These are phyloP conservation scores for Zaprionus tsacasi DNA, from an alignment of 1,140 invertebrate genomes.

Conservation along the genomic window DNA sequence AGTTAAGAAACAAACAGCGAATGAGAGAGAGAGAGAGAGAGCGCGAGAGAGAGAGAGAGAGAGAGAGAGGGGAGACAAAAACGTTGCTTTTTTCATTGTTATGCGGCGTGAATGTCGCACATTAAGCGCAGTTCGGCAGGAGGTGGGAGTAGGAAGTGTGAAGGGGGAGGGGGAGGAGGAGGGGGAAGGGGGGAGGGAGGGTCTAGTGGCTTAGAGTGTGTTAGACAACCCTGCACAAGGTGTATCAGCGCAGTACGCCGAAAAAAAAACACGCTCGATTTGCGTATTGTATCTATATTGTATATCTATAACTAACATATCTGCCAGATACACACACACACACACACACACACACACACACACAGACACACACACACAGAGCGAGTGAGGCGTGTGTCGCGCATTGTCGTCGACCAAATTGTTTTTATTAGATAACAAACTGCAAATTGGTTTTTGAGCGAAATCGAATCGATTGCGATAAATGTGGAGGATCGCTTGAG, in stretches of 20 bases:
- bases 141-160: no score
- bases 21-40: background rate
- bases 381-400: slow-evolving; percentile 32
- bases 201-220: slow-evolving; percentile 15
- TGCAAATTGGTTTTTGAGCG: slow-evolving; percentile 56
- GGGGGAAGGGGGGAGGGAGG: background rate
- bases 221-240: slow-evolving; percentile 20
- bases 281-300: slow-evolving; percentile 24
- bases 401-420: slow-evolving; percentile 56
- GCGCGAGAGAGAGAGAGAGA: background rate
- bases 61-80: background rate
- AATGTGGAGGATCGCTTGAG: background rate
- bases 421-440: slow-evolving; percentile 72
- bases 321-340: slow-evolving; percentile 8
- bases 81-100: slow-evolving; percentile 55
- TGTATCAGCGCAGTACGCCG: slow-evolving; percentile 9
- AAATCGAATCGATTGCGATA: background rate
- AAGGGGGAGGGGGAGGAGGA: background rate
- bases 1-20: slow-evolving; percentile 61
- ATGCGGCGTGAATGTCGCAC: slow-evolving; percentile 68
- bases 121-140: slow-evolving; percentile 55
- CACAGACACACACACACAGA: slow-evolving; percentile 36
- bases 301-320: slow-evolving; percentile 24
- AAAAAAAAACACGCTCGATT: slow-evolving; percentile 4
- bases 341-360: slow-evolving; percentile 35